Base-by-base conservation (phyloP, 1,140 invertebrate genomes). In the Eurosta solidaginis region DNA sequence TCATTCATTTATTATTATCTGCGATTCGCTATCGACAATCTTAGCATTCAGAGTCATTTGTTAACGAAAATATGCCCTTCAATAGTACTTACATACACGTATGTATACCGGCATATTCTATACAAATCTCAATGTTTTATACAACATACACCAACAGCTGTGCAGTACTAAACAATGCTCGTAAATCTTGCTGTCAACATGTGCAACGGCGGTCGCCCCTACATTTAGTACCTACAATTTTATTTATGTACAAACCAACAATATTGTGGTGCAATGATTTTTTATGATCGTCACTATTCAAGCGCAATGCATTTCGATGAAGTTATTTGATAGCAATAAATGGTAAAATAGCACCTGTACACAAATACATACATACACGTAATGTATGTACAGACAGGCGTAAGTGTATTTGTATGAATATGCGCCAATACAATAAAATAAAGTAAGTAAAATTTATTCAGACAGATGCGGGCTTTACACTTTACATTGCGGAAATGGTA, bases 181-280 rank as follows among this genome's bases (percentile, higher is more conserved):
- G 59, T 68, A 68, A 68, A 68, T 68, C 59, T 42, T 33, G 59
- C 59, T 68, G 59, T 68, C 59, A 68, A 68, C 59, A 68, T 27
- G 59, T 33, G 12, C 59, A 68, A 33, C 59, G 59, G 59, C 59
- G 59, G 59, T 68, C 33, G 36, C 59, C 59, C n/a, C 36, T 20
- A 40, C 36, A 68, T 63, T 68, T 68, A 68, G 59, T 68, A 40
- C n/a, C n/a, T n/a, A n/a, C 59, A 68, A 68, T 40, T 68, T 68
- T 68, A 68, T 68, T 68, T 68, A n/a, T n/a, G n/a, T n/a, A 68
- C 59, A 29, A 68, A 68, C n/a, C 59, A 68, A 68, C 59, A 68
- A 68, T 33, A 40, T 68, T 68, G 59, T 33, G 59, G 59, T 68
- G 27, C 59, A 68, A 68, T 68, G 59, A 68, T 68, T 68, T 68